A percentile compares a stretch with the other conserved stretches of the same genome.
These are phyloP conservation scores for Megaceryle maxima DNA, from an alignment of 2,113 vertebrate genomes.

Conservation along the genomic window DNA sequence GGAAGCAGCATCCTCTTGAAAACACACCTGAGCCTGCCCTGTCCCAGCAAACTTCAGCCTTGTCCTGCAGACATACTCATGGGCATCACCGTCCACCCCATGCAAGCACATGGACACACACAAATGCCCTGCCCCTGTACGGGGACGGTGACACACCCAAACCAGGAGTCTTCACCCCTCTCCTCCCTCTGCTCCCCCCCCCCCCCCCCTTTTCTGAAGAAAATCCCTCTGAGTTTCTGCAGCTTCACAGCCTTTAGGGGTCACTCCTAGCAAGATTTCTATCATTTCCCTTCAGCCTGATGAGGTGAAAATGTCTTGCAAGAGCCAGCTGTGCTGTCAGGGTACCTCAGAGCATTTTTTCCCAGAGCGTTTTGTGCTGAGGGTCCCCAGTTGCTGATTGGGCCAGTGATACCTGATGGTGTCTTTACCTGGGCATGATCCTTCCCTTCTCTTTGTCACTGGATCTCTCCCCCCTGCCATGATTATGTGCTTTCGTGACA, in stretches of 20 bases:
- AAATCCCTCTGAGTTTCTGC: slow-evolving; percentile 22
- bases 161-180: fast-evolving
- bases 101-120: fast-evolving
- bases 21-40: not conserved
- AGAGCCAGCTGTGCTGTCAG: not conserved
- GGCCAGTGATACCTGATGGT: not conserved
- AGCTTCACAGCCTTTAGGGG: slow-evolving; percentile 50
- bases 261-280: slow-evolving; percentile 61
- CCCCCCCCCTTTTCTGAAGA: not conserved
- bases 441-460: not conserved
- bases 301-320: not conserved
- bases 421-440: not conserved
- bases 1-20: not conserved
- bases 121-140: fast-evolving
- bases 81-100: not conserved
- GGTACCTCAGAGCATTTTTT: not conserved
- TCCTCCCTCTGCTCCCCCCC: not conserved
- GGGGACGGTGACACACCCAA: fast-evolving
- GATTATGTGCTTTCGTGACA: fast-evolving
- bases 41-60: not conserved
- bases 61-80: not conserved
- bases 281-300: not conserved
- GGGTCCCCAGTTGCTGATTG: not conserved
- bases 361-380: fast-evolving
- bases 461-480: not conserved